A percentile compares a stretch with the other conserved stretches of the same genome.
These are phyloP conservation scores for Manduca sexta DNA, from an alignment of 1,140 invertebrate species.

Conservation along the genomic window DNA sequence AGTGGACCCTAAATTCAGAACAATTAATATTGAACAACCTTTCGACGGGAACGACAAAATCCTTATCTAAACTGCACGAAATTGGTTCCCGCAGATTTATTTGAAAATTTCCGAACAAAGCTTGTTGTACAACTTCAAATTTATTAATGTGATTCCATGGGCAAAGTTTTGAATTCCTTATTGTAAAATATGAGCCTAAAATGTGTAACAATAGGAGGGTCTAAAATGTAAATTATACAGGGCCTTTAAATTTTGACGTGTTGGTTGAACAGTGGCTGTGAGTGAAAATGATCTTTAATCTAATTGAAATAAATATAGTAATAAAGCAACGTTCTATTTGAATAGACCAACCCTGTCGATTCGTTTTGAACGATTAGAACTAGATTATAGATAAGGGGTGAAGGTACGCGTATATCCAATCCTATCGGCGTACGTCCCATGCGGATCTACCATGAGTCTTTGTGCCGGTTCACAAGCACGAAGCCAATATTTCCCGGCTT, in stretches of 20 bases:
- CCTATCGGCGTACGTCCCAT: conserved; percentile 14
- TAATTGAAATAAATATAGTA: no score
- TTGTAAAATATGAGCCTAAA: no score
- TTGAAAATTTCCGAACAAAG: conserved; percentile 26
- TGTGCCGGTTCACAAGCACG: conserved; percentile 29
- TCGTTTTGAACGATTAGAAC: neutral
- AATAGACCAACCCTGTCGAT: no score
- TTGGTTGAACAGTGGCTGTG: no score
- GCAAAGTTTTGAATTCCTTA: no score
- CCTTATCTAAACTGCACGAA: conserved; percentile 26
- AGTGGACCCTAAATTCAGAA: conserved; percentile 37
- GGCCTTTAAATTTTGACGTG: no score
- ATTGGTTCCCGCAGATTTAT: conserved; percentile 30
- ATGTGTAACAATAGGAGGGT: no score
- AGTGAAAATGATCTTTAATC: no score
- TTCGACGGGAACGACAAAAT: conserved; percentile 24
- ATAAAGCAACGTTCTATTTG: no score
- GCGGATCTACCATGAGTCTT: conserved; percentile 30
- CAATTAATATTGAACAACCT: conserved; percentile 47
- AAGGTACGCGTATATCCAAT: conserved; percentile 1
- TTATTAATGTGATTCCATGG: no score
- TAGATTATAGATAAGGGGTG: conserved; percentile 2
- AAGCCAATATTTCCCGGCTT: conserved; percentile 58
- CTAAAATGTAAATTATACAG: no score
- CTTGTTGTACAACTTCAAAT: neutral